phyloP scores from a whole-genome alignment of 2,888 invertebrate genomes.

The Agapostemon virescens region DNA sequence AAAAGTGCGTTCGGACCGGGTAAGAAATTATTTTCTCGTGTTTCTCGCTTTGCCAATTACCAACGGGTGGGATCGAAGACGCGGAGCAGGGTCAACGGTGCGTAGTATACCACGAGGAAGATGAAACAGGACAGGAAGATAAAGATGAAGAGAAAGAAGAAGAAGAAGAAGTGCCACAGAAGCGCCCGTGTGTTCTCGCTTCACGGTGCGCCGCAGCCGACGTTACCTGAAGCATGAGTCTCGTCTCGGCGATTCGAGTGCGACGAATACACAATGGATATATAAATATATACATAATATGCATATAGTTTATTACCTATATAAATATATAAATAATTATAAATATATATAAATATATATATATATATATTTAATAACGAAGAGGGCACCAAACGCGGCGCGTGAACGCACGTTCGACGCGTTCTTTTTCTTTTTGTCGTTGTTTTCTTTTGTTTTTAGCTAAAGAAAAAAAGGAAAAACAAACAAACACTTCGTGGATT shows the following conservation, averaged over 20 bases:
- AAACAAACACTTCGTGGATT: not conserved
- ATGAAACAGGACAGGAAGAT: not conserved
- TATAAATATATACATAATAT: constrained; percentile 65
- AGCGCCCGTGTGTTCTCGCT: constrained; percentile 74
- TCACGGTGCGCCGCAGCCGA: constrained; percentile 68
- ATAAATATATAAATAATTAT: constrained; percentile 75
- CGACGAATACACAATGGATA: constrained; percentile 72
- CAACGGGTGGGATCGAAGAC: constrained; percentile 3
- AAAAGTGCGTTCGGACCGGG: not conserved
- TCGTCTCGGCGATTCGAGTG: constrained; percentile 74
- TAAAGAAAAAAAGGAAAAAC: not conserved
- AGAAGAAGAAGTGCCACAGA: constrained; percentile 74
- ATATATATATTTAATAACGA: constrained; percentile 61
- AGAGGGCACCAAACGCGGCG: constrained; percentile 42
- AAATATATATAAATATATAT: constrained; percentile 66
- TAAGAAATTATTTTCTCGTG: constrained; percentile 10
- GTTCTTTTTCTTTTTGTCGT: too few relatives aligned
- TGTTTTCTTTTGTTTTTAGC: constrained; percentile 46
- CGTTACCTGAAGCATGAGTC: constrained; percentile 74
- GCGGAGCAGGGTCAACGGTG: not conserved
- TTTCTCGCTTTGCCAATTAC: constrained; percentile 70
- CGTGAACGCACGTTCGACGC: constrained; percentile 36
- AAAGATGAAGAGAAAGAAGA: not conserved
- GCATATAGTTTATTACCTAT: constrained; percentile 79
- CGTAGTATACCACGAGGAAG: not conserved